Conservation (phyloP, 2,797 vertebrate genomes). For the Simalia tracyae region DNA sequence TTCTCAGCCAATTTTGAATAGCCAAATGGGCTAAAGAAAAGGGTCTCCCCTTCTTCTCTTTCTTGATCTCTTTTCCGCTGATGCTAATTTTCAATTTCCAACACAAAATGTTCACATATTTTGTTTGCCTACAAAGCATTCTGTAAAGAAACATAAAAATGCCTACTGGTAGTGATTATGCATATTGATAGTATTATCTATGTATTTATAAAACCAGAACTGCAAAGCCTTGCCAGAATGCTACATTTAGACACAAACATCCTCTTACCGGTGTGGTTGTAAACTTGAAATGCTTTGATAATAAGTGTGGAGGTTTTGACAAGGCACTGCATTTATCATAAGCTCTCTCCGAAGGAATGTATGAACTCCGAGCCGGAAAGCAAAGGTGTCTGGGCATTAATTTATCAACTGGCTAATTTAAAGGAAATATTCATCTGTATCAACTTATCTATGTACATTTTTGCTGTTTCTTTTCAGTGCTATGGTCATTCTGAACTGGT, state of each 20-base stretch:
- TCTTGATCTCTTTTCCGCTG: neutral
- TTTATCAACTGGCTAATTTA: conserved; percentile 1
- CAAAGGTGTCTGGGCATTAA: neutral
- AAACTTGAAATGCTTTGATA: neutral
- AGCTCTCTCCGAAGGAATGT: neutral
- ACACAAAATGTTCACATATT: neutral
- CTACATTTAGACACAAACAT: neutral
- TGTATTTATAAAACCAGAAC: neutral
- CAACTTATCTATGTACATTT: too few species aligned
- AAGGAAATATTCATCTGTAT: neutral
- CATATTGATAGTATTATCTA: neutral
- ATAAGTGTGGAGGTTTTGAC: neutral
- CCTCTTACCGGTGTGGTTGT: neutral
- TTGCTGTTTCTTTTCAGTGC: too few species aligned
- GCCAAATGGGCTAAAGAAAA: neutral
- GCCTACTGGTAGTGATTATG: neutral
- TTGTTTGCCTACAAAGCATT: neutral
- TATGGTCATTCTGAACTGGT: too few species aligned
- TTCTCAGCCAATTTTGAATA: neutral
- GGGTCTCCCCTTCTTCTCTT: neutral
- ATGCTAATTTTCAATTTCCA: neutral
- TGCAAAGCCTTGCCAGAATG: neutral
- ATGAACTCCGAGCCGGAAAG: neutral
- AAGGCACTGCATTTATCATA: neutral
- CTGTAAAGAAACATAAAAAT: neutral